These are phyloP conservation scores for Nomada ruficornis DNA, from an alignment of 2,888 invertebrate species.

Conservation along the genomic window DNA sequence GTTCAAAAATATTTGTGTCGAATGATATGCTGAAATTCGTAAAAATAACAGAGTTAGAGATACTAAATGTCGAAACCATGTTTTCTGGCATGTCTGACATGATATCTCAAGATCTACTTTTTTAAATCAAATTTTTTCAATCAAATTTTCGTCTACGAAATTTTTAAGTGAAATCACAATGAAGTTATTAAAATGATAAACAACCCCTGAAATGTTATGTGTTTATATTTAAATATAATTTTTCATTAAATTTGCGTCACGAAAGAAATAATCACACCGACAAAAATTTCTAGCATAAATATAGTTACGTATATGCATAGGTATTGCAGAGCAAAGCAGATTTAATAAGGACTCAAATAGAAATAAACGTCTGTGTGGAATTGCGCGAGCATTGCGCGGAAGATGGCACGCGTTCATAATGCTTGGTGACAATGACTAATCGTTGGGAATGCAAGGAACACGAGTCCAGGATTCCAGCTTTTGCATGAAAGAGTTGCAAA, in stretches of 20 bases:
- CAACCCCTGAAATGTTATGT: too few species aligned
- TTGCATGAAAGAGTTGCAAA: constrained; percentile 27
- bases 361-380: constrained; percentile 72
- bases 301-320: constrained; percentile 50
- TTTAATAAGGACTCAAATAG: constrained; percentile 79
- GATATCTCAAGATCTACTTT: too few species aligned
- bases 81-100: too few species aligned
- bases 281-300: constrained; percentile 74
- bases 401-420: constrained; percentile 70
- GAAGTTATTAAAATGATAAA: too few species aligned
- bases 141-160: too few species aligned
- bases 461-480: constrained; percentile 40
- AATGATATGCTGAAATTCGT: too few species aligned
- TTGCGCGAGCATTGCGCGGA: constrained; percentile 62
- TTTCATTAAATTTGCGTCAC: constrained; percentile 57
- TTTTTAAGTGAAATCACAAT: too few species aligned
- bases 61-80: too few species aligned
- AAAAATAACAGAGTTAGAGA: too few species aligned
- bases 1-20: too few species aligned
- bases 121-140: too few species aligned
- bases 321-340: constrained; percentile 75
- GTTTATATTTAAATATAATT: too few species aligned
- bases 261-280: constrained; percentile 80
- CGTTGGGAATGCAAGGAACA: constrained; percentile 72
- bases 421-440: constrained; percentile 77